Evolutionary conservation across 2,113 vertebrate species (phyloP), one percentile per base, ranked within the genome.

Genomic region (Lycaon pictus): DNA sequence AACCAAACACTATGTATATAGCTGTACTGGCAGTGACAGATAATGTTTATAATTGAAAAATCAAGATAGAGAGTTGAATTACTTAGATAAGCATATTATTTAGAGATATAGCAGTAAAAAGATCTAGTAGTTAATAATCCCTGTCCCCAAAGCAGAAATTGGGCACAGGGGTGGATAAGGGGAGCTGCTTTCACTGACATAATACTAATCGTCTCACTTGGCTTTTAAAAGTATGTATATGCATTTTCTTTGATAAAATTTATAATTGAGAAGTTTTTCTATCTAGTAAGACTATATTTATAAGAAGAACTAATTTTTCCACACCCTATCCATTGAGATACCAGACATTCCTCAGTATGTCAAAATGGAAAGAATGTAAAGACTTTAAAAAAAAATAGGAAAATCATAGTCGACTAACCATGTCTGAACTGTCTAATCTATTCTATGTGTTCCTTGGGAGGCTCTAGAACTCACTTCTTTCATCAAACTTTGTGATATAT

Each of bases 241-340:
- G 15, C 3, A 60, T 53, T 90, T 56, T 9, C 29, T 90, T 94
- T 82, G 29, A 77, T 76, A 74, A 76, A 95, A 63, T 79, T 53
- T 65, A 71, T 76, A 79, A 84, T 27, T 32, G 43, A 77, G 91
- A 84, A n/a, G 22, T 53, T 80, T 92, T 60, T 79, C 85, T n/a
- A 29, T 72, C 60, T 87, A 58, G 8, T 35, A 6, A 4, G 71
- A 67, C 19, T 86, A 60, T 15, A 79, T 58, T 20, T 60, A 92
- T 67, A 93, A 35, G 53, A 29, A 84, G 17, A 27, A 88, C 85
- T 96, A 85, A 58, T 69, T 96, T 96, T 88, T 81, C n/a, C 32
- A 92, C 23, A 77, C 12, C 15, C 22, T 55, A 25, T 43, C 56
- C 13, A 13, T 7, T 86, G 37, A 96, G 62, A 96, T 87, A n/a